Conservation (phyloP, 2,888 invertebrate genomes). For the Creontiades dilutus region DNA sequence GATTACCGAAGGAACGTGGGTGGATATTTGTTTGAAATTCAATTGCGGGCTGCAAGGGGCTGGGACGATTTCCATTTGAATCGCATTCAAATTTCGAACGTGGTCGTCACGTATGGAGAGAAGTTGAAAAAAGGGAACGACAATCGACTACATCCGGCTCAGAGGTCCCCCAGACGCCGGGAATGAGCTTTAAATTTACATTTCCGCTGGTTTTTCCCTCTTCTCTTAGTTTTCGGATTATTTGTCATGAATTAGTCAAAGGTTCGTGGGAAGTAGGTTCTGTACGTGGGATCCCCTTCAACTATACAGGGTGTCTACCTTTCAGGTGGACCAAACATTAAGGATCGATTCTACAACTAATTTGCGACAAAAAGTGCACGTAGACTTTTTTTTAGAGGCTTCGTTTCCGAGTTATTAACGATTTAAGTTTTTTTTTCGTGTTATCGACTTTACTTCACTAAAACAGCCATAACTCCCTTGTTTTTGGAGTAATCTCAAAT, state of each 20-base stretch:
- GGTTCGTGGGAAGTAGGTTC: background rate
- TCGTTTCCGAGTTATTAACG: too few relatives aligned
- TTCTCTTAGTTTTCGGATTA: background rate
- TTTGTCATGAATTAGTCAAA: background rate
- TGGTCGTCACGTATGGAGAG: background rate
- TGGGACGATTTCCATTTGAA: conserved; percentile 7
- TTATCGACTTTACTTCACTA: too few relatives aligned
- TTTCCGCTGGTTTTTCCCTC: background rate
- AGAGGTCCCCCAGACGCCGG: too few relatives aligned
- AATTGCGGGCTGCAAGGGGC: background rate
- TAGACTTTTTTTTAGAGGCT: too few relatives aligned
- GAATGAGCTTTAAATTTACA: background rate
- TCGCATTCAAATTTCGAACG: background rate
- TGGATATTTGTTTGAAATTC: background rate
- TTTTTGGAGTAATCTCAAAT: too few relatives aligned
- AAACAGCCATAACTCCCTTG: too few relatives aligned
- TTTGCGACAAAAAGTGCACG: too few relatives aligned
- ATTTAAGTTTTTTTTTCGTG: too few relatives aligned
- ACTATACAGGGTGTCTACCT: too few relatives aligned
- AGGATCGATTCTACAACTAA: too few relatives aligned
- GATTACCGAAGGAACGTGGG: background rate
- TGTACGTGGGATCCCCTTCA: background rate
- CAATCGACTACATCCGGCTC: too few relatives aligned
- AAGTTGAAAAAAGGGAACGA: background rate
- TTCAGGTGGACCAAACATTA: too few relatives aligned